phyloP scores from a whole-genome alignment of 2,888 invertebrate genomes.

The Gymnocheta viridis region DNA sequence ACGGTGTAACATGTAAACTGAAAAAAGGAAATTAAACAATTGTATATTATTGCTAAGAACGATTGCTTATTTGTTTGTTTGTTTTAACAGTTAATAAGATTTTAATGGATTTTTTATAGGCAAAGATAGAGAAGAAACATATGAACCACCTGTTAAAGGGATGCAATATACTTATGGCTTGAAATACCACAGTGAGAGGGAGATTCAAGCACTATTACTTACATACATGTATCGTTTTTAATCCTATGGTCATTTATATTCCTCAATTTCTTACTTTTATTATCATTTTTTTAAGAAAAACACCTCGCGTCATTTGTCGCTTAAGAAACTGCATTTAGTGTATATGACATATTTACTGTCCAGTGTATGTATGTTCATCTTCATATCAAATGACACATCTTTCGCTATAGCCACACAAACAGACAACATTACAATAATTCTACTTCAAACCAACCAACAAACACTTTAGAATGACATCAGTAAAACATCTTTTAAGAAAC shows the following conservation, averaged over 20 bases:
- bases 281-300: slow-evolving; percentile 36
- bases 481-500: slow-evolving; percentile 24
- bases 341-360: slow-evolving; percentile 47
- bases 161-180: background rate
- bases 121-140: slow-evolving; percentile 10
- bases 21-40: slow-evolving; percentile 34
- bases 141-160: slow-evolving; percentile 75
- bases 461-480: slow-evolving; percentile 36
- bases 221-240: slow-evolving; percentile 22
- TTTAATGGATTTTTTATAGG: slow-evolving; percentile 75
- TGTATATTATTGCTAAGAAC: slow-evolving; percentile 54
- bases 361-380: slow-evolving; percentile 33
- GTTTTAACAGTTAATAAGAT: slow-evolving; percentile 76
- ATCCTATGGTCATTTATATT: slow-evolving; percentile 62
- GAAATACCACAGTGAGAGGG: background rate
- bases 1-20: slow-evolving; percentile 63
- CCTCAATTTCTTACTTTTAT: slow-evolving; percentile 48
- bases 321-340: slow-evolving; percentile 69
- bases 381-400: slow-evolving; percentile 68
- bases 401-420: slow-evolving; percentile 27
- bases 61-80: slow-evolving; percentile 61
- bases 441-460: slow-evolving; percentile 33
- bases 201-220: slow-evolving; percentile 19
- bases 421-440: slow-evolving; percentile 17
- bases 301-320: slow-evolving; percentile 79